A percentile compares a stretch with the other conserved stretches of the same genome.
Evolutionary conservation across 2,888 invertebrate species (phyloP).

Genomic region (Choreutis nemorana): DNA sequence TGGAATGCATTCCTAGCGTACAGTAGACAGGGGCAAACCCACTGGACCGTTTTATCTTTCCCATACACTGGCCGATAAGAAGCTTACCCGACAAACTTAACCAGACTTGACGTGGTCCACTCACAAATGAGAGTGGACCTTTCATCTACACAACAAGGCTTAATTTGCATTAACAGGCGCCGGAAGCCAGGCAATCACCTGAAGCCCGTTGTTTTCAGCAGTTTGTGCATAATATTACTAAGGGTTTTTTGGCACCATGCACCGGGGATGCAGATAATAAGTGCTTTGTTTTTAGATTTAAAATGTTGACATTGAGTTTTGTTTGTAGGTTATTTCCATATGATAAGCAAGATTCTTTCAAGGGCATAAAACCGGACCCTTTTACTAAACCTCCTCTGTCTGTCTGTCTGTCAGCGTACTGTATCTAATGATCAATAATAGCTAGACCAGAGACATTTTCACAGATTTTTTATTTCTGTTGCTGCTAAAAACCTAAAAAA

Average conservation of each 20-base stretch:
- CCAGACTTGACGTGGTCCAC: conserved; percentile 35
- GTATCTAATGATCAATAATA: no score
- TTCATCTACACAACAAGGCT: conserved; percentile 25
- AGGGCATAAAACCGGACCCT: no score
- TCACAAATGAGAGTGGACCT: conserved; percentile 31
- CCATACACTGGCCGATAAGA: conserved; percentile 59
- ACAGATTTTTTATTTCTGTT: no score
- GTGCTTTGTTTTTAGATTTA: conserved; percentile 10
- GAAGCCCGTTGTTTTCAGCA: conserved; percentile 17
- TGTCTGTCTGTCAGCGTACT: no score
- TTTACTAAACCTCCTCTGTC: no score
- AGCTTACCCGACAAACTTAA: conserved; percentile 55
- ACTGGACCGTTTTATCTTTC: conserved; percentile 53
- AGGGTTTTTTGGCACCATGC: conserved; percentile 31
- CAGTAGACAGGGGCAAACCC: conserved; percentile 36
- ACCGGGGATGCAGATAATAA: no score
- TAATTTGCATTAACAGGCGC: conserved; percentile 27
- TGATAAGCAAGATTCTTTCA: conserved; percentile 2
- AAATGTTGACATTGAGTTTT: background rate
- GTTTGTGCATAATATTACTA: conserved; percentile 31
- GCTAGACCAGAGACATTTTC: no score
- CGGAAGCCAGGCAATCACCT: conserved; percentile 22
- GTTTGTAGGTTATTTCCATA: conserved; percentile 1
- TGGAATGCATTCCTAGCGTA: conserved; percentile 37
- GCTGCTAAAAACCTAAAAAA: no score